These are phyloP conservation scores for Holothuria scabra DNA, from an alignment of 53 echinoderm and acorn worm genomes.

Conservation along the genomic window DNA sequence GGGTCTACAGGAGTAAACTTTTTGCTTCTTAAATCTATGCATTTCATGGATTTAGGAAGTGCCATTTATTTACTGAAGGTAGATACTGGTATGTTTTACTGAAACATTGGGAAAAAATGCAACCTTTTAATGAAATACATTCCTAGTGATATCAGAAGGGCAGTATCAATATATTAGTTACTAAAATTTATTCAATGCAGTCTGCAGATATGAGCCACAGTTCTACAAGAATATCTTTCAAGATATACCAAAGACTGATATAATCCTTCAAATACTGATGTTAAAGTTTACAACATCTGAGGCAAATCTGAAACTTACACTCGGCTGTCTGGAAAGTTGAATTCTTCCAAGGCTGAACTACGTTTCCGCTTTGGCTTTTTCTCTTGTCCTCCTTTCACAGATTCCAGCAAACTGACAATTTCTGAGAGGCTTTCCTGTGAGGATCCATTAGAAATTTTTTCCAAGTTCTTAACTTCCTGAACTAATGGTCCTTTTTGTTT, in stretches of 20 bases:
- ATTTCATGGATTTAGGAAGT: no score
- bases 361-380: constrained; percentile 6
- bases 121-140: no score
- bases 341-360: not conserved
- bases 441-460: not conserved
- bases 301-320: not conserved
- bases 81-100: no score
- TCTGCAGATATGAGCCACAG: no score
- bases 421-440: constrained; percentile 13
- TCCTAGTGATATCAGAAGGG: no score
- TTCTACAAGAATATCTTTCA: no score
- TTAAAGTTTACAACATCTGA: not conserved
- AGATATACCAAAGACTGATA: not conserved
- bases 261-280: not conserved
- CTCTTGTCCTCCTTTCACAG: constrained; percentile 6
- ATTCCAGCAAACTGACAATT: constrained; percentile 9
- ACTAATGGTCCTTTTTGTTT: not conserved
- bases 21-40: no score
- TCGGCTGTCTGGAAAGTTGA: constrained; percentile 5
- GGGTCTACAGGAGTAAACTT: no score
- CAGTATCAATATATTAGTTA: no score
- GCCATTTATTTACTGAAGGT: no score
- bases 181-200: no score
- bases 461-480: not conserved
- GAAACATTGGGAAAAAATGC: no score